Evolutionary conservation across 2,113 vertebrate genomes (phyloP).

Genomic region (Conger conger): DNA sequence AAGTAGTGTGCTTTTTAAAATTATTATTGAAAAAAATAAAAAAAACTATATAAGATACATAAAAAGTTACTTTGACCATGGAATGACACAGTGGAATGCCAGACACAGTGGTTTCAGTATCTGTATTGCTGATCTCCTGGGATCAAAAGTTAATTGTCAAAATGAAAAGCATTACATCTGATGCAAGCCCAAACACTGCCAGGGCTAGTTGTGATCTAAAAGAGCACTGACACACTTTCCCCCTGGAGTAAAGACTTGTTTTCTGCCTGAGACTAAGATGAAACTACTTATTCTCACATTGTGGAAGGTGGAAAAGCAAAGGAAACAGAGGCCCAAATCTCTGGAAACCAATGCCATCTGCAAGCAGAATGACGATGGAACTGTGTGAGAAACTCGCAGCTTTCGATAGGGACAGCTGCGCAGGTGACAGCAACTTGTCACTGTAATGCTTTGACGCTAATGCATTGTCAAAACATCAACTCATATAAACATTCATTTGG

Average conservation of each 20-base stretch:
- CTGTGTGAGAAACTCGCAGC: background rate
- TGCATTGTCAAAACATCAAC: background rate
- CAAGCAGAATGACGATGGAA: background rate
- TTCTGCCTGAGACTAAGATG: background rate
- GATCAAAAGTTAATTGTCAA: background rate
- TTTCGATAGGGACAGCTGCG: background rate
- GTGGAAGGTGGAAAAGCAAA: background rate
- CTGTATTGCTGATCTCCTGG: too few relatives aligned
- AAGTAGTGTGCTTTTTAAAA: too few relatives aligned
- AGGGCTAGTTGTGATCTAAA: background rate
- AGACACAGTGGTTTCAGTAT: too few relatives aligned
- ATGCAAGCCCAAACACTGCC: too few relatives aligned
- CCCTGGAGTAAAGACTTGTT: background rate
- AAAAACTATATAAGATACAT: too few relatives aligned
- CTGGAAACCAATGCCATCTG: background rate
- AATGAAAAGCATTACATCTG: too few relatives aligned
- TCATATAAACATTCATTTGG: background rate
- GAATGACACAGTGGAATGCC: too few relatives aligned
- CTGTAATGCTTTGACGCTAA: background rate
- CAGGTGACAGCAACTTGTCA: background rate
- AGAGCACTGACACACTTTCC: background rate
- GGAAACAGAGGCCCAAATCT: background rate
- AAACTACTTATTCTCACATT: constrained; percentile 1
- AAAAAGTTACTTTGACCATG: too few relatives aligned
- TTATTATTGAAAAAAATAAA: too few relatives aligned